Conservation (phyloP, 2,888 invertebrate genomes). For the Neocrepidodera transversa region DNA sequence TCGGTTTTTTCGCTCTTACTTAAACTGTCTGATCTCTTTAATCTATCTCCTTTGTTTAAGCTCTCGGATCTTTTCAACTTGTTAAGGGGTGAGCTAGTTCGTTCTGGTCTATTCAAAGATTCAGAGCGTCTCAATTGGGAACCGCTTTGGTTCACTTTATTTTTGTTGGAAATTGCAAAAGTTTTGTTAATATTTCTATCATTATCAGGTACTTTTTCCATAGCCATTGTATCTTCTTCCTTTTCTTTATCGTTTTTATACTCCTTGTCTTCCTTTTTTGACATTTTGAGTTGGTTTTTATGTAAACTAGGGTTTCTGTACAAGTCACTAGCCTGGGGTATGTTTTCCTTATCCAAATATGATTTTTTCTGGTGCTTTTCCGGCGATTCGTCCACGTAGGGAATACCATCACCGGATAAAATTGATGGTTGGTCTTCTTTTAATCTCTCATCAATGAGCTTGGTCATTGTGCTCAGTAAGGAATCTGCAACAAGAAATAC, state of each 20-base stretch:
- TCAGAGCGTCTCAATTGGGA: constrained; percentile 68
- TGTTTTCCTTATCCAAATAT: constrained; percentile 54
- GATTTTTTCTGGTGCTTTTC: constrained; percentile 59
- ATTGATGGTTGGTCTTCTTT: constrained; percentile 68
- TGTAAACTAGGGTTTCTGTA: constrained; percentile 65
- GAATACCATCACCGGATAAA: constrained; percentile 67
- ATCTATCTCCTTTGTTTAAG: constrained; percentile 64
- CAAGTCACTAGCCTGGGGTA: constrained; percentile 54
- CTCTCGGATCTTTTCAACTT: constrained; percentile 70
- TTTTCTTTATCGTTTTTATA: constrained; percentile 61
- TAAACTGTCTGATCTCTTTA: constrained; percentile 69
- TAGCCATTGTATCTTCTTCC: constrained; percentile 58
- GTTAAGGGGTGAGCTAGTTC: constrained; percentile 58
- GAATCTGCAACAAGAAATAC: constrained; percentile 69
- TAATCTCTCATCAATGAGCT: constrained; percentile 78
- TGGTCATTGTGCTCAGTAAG: constrained; percentile 84
- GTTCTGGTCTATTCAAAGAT: constrained; percentile 67
- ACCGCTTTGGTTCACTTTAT: constrained; percentile 51
- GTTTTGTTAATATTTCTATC: constrained; percentile 52
- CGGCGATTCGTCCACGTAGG: constrained; percentile 74
- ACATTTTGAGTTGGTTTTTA: constrained; percentile 55
- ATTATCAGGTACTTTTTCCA: constrained; percentile 55
- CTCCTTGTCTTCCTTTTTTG: constrained; percentile 50
- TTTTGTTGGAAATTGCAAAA: constrained; percentile 38
- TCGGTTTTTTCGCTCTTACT: constrained; percentile 80